A percentile compares a stretch with the other conserved stretches of the same genome.
Evolutionary conservation across 2,888 invertebrate species (phyloP).

Genomic region (Agrenia bidenticulata): DNA sequence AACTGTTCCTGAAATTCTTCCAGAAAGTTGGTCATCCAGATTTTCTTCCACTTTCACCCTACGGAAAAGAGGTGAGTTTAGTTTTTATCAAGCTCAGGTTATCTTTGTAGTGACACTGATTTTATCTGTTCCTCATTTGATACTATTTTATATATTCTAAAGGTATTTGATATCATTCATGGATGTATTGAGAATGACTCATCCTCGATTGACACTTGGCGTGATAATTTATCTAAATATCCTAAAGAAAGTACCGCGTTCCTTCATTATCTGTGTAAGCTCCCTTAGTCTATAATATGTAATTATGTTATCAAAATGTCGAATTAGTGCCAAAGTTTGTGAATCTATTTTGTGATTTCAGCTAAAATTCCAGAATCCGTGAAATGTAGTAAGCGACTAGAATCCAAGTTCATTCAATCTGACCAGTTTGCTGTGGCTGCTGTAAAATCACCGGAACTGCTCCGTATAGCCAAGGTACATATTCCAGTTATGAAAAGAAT

Average conservation of each 20-base stretch:
- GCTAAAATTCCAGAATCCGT: conserved; percentile 38
- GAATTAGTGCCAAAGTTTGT: no score
- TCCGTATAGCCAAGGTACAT: conserved; percentile 48
- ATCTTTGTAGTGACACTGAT: not conserved
- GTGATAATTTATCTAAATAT: conserved; percentile 40
- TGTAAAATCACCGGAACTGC: conserved; percentile 48
- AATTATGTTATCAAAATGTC: not conserved
- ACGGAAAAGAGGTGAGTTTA: conserved; percentile 47
- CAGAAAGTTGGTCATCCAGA: conserved; percentile 45
- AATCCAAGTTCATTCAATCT: conserved; percentile 48
- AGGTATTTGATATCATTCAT: conserved; percentile 47
- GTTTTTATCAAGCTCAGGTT: not conserved
- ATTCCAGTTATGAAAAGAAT: not conserved
- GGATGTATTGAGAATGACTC: conserved; percentile 48
- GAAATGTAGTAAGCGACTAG: conserved; percentile 40
- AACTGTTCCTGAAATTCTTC: conserved; percentile 48
- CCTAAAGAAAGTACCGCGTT: conserved; percentile 46
- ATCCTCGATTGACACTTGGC: conserved; percentile 44
- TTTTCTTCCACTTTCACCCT: conserved; percentile 41
- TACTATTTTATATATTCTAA: conserved; percentile 2
- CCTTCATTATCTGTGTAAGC: conserved; percentile 46
- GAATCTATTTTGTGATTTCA: conserved; percentile 23
- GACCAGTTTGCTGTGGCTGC: conserved; percentile 52
- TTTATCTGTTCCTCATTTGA: not conserved
- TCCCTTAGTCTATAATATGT: not conserved